Evolutionary conservation across 2,113 vertebrate species (phyloP), one percentile per base, ranked within the genome.

Genomic region (Mesembrinibis cayennensis): DNA sequence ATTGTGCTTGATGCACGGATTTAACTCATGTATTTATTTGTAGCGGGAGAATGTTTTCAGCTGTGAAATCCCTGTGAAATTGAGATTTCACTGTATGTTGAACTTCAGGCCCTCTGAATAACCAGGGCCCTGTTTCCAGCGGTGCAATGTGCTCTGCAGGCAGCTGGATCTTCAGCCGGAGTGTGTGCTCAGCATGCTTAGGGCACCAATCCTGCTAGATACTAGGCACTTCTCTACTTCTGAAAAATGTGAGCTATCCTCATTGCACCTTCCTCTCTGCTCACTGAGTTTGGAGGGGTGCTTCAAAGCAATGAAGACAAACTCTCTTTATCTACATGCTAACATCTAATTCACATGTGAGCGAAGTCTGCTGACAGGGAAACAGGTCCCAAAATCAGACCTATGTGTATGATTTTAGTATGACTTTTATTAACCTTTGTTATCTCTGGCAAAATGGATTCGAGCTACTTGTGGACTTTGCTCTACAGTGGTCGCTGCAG

Each of bases 31-130:
- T 47, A 19, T 77, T 80, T 86, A 80, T 76, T 67, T 93, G 86
- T 42, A 32, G 13, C 1, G 3, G 72, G 59, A 91, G 82, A 70
- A 62, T 36, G 72, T 92, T 91, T 86, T 95, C 91, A 93, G 90
- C 89, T 76, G 74, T 95, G 89, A 96, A 95, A 97, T 95, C 82
- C 84, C 89, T 55, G 81, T 95, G 95, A 94, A 95, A 97, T 82
- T 4, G 18, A 38, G 83, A 95, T 95, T 97, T 95, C 86, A 61
- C 69, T 67, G 53, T 21, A 8, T 7, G 71, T 88, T 96, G 87
- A 95, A 90, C 95, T 71, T 53, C 21, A 19, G 0, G 5, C 29
- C 66, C 91, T 55, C 38, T 40, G 59, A 16, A 88, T 55, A 86
- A 50, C 6, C 78, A 82, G 61, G 17, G 40, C 32, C 25, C 77